Base-by-base conservation (phyloP, 2,113 vertebrate genomes). In the Datnioides undecimradiatus region DNA sequence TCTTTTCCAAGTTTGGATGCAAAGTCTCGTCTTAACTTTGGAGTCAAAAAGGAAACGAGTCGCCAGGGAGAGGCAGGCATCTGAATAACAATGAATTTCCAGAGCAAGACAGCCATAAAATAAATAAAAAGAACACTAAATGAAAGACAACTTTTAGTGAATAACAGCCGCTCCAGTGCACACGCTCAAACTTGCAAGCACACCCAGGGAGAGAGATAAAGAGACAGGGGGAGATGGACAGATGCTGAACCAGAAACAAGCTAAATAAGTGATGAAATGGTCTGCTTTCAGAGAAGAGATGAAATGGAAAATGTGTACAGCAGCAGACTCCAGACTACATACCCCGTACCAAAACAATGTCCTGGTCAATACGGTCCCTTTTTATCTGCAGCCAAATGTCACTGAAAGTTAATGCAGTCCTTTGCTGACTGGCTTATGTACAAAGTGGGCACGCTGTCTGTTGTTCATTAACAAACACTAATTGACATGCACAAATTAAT, bases 231-330 rank as follows among this genome's bases (percentile, higher is more conserved):
- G 58, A 85, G 84, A 89, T 54, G 83, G 87, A 87, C 87, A 89
- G 81, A 92, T 85, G 84, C 81, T 87, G 72, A 85, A 83, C 65
- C 48, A 84, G 79, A 90, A 84, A 90, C 65, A 60, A 66, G 40
- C 84, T 90, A 84, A 87, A 92, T 91, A 90, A 91, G 78, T 91
- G 75, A 92, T 92, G 84, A 83, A 82, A 81, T 86, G 76, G 59
- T 67, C 76, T 27, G 63, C 65, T 77, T 62, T 63, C 68, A 14
- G 69, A 67, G 59, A 79, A 36, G 77, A 87, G 69, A 86, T 76
- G 73, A 80, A 76, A 85, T 77, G 62, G 74, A 88, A 86, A 89
- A 85, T 84, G 78, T 80, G 73, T 66, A 73, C 57, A 71, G 77
- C 36, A 36, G 67, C 74, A 73, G 62, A 67, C 62, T 85, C 67